Percentiles rank a stretch among this genome's conserved stretches.
Conservation (phyloP, 2,888 invertebrate genomes). For the Agrotis clavis region DNA sequence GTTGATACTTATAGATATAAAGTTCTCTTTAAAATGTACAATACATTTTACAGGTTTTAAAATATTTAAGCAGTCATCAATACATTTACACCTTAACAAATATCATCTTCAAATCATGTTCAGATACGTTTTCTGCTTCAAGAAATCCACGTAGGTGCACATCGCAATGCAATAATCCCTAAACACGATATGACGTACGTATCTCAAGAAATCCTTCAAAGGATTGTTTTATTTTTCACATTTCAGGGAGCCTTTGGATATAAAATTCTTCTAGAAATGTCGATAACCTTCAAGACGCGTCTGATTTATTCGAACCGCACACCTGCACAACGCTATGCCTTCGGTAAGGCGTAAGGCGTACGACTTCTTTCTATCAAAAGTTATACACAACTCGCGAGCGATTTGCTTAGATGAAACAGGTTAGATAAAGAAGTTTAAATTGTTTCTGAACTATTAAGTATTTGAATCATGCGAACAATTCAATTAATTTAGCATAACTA, state of each 20-base stretch:
- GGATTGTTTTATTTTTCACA: slow-evolving; percentile 51
- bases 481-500: too few relatives aligned
- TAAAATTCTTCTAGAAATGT: slow-evolving; percentile 63
- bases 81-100: neutral
- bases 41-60: neutral
- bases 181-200: slow-evolving; percentile 48
- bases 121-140: slow-evolving; percentile 47
- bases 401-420: slow-evolving; percentile 61
- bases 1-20: neutral
- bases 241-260: slow-evolving; percentile 49
- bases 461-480: too few relatives aligned
- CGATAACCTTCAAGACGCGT: slow-evolving; percentile 78
- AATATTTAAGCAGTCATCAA: too few relatives aligned
- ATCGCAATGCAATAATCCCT: slow-evolving; percentile 39
- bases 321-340: slow-evolving; percentile 77
- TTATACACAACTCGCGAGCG: slow-evolving; percentile 64
- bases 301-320: slow-evolving; percentile 80
- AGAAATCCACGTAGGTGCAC: slow-evolving; percentile 26
- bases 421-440: slow-evolving; percentile 28
- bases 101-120: neutral
- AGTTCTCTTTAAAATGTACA: too few relatives aligned
- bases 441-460: neutral
- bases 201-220: slow-evolving; percentile 38
- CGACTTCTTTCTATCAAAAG: slow-evolving; percentile 75
- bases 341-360: slow-evolving; percentile 71